phyloP scores from a whole-genome alignment of 2,797 vertebrate species.

The Myotis vivesi region DNA sequence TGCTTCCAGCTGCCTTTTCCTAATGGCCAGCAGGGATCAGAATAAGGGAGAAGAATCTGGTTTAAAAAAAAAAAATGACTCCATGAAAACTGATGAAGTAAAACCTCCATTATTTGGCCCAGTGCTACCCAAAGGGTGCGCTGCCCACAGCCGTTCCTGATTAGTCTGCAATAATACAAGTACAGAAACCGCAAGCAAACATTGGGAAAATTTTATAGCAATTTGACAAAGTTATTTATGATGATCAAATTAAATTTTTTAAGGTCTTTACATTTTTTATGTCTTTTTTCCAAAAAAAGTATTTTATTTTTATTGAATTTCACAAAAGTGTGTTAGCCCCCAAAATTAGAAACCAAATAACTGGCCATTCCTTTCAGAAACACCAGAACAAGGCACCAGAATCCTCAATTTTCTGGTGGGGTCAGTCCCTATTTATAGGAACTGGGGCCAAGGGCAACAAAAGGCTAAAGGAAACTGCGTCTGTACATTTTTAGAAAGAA shows the following conservation, averaged over 20 bases:
- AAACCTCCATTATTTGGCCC: not conserved
- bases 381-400: not conserved
- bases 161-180: not conserved
- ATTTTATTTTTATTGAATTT: slow-evolving; percentile 17
- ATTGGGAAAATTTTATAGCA: not conserved
- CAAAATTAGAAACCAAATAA: not conserved
- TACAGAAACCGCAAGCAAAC: not conserved
- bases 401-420: not conserved
- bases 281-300: not conserved
- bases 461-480: not conserved
- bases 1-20: not conserved
- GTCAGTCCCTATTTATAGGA: not conserved
- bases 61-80: not conserved
- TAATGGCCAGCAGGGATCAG: not conserved
- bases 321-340: not conserved
- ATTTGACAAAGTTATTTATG: not conserved
- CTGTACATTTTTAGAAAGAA: not conserved
- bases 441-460: not conserved
- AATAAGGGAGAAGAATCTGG: not conserved
- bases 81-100: not conserved
- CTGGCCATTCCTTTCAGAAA: not conserved
- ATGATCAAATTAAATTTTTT: not conserved
- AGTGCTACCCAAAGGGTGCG: not conserved
- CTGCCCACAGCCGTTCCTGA: not conserved
- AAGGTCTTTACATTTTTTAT: not conserved